Conservation (phyloP, 1,140 invertebrate species). For the Panonychus citri region DNA sequence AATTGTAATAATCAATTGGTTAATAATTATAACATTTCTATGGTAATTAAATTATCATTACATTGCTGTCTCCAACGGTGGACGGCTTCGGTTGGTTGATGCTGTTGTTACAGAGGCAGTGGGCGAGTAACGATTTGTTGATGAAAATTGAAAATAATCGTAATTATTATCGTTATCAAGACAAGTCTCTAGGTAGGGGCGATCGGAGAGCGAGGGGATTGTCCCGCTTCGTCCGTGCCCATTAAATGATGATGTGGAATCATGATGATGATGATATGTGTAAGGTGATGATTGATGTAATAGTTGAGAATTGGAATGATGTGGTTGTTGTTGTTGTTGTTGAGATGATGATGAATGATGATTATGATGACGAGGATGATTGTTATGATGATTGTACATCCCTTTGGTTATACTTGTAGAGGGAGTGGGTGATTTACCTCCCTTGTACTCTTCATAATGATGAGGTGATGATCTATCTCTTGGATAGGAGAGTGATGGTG, state of each 20-base stretch:
- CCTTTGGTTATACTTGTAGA: background rate
- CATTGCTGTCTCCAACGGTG: conserved; percentile 4
- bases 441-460: background rate
- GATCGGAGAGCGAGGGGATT: background rate
- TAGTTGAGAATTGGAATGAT: background rate
- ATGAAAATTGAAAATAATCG: conserved; percentile 4
- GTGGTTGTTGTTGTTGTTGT: background rate
- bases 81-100: background rate
- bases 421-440: background rate
- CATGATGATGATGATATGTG: background rate
- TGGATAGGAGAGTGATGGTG: background rate
- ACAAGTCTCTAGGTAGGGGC: conserved; percentile 9
- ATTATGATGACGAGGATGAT: background rate
- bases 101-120: conserved; percentile 2
- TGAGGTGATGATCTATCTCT: background rate
- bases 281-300: background rate
- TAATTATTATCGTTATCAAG: conserved; percentile 7
- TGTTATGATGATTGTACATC: background rate
- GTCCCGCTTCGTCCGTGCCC: background rate
- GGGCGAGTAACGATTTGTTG: background rate
- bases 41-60: no score
- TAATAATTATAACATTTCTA: no score
- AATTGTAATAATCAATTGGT: no score
- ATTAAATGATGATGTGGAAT: conserved; percentile 2
- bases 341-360: background rate